phyloP scores from a whole-genome alignment of 1,140 invertebrate genomes.

The Megalopta genalis region DNA sequence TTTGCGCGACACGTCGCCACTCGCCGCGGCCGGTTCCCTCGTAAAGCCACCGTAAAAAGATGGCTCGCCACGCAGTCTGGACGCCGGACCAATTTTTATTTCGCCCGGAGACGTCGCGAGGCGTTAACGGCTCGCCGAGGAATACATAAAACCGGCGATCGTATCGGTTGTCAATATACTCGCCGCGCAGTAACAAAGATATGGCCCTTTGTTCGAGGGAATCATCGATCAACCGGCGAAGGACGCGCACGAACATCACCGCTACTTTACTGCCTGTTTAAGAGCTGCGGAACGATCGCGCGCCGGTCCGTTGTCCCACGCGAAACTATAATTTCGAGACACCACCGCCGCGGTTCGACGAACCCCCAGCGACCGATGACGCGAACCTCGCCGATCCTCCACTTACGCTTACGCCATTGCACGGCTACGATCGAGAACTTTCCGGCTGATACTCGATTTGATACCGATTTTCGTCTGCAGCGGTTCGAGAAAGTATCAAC shows the following conservation, averaged over 20 bases:
- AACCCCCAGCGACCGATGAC: no score
- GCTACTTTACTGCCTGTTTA: conserved; percentile 58
- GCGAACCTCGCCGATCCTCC: no score
- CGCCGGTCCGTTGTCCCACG: conserved; percentile 45
- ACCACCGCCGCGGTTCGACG: not conserved
- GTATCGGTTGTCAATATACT: conserved; percentile 22
- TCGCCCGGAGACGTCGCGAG: not conserved
- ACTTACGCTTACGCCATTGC: no score
- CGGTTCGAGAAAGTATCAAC: no score
- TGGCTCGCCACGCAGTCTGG: conserved; percentile 25
- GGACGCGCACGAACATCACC: conserved; percentile 37
- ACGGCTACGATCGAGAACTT: no score
- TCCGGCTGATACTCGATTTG: no score
- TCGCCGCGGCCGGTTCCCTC: not conserved
- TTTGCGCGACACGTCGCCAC: not conserved
- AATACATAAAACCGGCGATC: conserved; percentile 43
- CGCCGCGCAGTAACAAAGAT: conserved; percentile 53
- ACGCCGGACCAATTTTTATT: not conserved
- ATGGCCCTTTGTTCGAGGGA: conserved; percentile 59
- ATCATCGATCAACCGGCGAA: conserved; percentile 59
- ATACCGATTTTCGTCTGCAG: no score
- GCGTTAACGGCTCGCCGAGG: conserved; percentile 14
- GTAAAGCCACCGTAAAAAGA: conserved; percentile 24
- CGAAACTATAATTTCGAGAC: conserved; percentile 47
- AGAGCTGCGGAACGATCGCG: conserved; percentile 45